A percentile compares a stretch with the other conserved stretches of the same genome.
phyloP scores from a whole-genome alignment of 2,888 invertebrate genomes.

The Hirtodrosophila alboralis region DNA sequence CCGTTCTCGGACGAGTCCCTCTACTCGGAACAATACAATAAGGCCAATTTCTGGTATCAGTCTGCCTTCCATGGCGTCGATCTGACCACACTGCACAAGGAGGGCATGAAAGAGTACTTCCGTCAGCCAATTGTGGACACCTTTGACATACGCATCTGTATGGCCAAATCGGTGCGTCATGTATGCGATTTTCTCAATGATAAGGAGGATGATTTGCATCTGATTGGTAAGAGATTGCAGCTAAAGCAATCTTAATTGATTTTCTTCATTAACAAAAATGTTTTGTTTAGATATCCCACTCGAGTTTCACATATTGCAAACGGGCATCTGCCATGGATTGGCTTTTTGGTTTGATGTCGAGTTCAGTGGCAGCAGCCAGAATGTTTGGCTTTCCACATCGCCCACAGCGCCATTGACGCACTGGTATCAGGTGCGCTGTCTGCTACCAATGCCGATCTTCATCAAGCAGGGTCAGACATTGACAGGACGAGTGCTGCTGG shows the following conservation, averaged over 20 bases:
- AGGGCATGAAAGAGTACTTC: constrained; percentile 98
- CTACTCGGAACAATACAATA: constrained; percentile 98
- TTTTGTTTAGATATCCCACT: constrained; percentile 92
- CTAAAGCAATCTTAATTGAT: background rate
- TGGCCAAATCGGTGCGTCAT: constrained; percentile 96
- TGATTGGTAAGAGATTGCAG: constrained; percentile 86
- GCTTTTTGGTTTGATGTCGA: constrained; percentile 99
- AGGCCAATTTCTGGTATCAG: constrained; percentile 99
- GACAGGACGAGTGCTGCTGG: constrained; percentile 93
- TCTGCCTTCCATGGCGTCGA: constrained; percentile 99
- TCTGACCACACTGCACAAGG: constrained; percentile 94
- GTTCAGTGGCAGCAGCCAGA: constrained; percentile 94
- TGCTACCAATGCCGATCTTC: constrained; percentile 96
- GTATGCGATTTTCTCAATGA: constrained; percentile 97
- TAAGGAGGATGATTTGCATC: constrained; percentile 96
- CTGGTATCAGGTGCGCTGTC: constrained; percentile 99
- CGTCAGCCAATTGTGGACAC: constrained; percentile 99
- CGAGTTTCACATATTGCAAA: constrained; percentile 95
- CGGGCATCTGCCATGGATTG: constrained; percentile 97
- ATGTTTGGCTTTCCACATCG: constrained; percentile 98
- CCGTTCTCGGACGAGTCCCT: constrained; percentile 99
- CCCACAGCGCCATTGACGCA: constrained; percentile 99
- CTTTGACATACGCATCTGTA: constrained; percentile 98
- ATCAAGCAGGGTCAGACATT: constrained; percentile 96
- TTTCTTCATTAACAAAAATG: background rate